Evolutionary conservation across 1,140 invertebrate genomes (phyloP).

Genomic region (Limonius californicus): DNA sequence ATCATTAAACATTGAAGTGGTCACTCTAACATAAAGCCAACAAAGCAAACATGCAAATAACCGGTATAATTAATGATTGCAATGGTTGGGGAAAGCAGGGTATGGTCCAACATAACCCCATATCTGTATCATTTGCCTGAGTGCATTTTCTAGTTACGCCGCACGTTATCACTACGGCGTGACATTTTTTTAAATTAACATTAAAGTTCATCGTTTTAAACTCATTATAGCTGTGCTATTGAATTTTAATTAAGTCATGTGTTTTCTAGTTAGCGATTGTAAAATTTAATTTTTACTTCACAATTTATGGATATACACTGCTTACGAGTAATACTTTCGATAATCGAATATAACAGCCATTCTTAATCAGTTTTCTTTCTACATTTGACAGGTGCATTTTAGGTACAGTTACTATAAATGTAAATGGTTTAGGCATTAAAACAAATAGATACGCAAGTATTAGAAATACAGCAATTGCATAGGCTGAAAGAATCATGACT

Average conservation of each 20-base stretch:
- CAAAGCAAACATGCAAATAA: neutral
- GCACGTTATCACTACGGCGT: neutral
- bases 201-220: neutral
- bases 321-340: too few relatives aligned
- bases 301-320: too few relatives aligned
- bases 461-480: too few relatives aligned
- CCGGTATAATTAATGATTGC: neutral
- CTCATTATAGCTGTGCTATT: neutral
- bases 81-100: neutral
- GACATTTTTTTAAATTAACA: neutral
- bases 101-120: neutral
- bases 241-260: neutral
- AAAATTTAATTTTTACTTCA: neutral
- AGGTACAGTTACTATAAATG: too few relatives aligned
- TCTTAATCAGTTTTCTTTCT: too few relatives aligned
- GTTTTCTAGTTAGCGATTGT: neutral
- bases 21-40: neutral
- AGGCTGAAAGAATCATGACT: too few relatives aligned
- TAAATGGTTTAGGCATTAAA: too few relatives aligned
- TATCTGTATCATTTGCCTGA: neutral
- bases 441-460: too few relatives aligned
- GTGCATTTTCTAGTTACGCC: neutral
- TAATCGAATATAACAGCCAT: too few relatives aligned
- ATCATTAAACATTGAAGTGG: neutral
- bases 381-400: too few relatives aligned